Percentiles rank a stretch among this genome's conserved stretches.
phyloP scores from a whole-genome alignment of 2,888 invertebrate species.

The Melinaea menophilus region DNA sequence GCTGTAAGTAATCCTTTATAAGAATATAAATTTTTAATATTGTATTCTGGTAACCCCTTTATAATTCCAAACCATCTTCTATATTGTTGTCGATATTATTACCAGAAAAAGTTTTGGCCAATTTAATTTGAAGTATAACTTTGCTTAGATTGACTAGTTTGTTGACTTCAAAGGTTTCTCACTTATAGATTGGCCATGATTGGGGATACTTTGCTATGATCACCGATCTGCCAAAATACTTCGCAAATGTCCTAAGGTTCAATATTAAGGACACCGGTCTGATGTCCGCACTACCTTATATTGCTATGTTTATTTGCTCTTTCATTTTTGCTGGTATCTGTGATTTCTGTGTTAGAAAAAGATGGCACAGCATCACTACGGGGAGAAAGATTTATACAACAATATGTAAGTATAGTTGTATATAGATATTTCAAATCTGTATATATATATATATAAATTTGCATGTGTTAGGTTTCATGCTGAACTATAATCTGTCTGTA shows the following conservation, averaged over 20 bases:
- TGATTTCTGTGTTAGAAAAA: conserved; percentile 80
- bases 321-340: conserved; percentile 80
- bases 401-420: conserved; percentile 67
- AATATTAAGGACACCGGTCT: conserved; percentile 80
- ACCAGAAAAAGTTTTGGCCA: no score
- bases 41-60: no score
- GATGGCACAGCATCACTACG: conserved; percentile 76
- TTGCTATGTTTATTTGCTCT: conserved; percentile 81
- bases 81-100: no score
- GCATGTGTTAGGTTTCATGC: no score
- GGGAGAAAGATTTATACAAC: conserved; percentile 82
- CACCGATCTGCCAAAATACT: conserved; percentile 82
- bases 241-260: conserved; percentile 80
- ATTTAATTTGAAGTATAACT: no score
- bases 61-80: no score
- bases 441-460: no score
- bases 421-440: no score
- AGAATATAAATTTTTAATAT: no score
- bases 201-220: conserved; percentile 84
- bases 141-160: no score
- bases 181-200: conserved; percentile 79
- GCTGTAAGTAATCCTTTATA: conserved; percentile 68
- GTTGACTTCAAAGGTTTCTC: background rate
- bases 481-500: no score
- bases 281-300: conserved; percentile 80